Percentiles rank a stretch among this genome's conserved stretches.
Conservation (phyloP, 2,888 invertebrate genomes). For the Parnassius glacialis region DNA sequence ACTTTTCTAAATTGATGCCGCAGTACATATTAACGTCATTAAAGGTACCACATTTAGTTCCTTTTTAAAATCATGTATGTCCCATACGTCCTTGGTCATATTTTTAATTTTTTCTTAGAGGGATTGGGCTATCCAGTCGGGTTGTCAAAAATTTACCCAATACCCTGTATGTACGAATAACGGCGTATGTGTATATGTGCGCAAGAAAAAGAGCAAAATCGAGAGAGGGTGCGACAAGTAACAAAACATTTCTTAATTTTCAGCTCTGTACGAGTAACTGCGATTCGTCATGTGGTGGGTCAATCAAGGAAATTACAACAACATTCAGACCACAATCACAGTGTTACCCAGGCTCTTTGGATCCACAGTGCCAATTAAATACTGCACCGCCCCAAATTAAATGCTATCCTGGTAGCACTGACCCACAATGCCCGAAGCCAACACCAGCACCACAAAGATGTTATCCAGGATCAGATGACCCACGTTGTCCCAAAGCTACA, state of each 20-base stretch:
- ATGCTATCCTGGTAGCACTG: conserved; percentile 30
- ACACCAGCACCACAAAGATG: conserved; percentile 35
- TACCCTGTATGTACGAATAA: too few species aligned
- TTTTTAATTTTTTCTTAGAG: too few species aligned
- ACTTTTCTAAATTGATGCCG: too few species aligned
- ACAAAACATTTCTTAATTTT: not conserved
- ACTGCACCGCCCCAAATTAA: conserved; percentile 18
- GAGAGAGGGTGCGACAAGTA: too few species aligned
- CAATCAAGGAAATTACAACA: conserved; percentile 56
- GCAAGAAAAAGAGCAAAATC: too few species aligned
- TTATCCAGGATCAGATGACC: conserved; percentile 38
- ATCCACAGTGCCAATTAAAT: conserved; percentile 34
- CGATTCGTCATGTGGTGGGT: conserved; percentile 58
- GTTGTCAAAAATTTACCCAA: too few species aligned
- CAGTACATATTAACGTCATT: too few species aligned
- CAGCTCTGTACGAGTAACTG: conserved; percentile 69
- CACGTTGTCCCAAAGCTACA: conserved; percentile 38
- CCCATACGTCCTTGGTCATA: too few species aligned
- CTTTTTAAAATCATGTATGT: too few species aligned
- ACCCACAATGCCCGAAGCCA: conserved; percentile 35
- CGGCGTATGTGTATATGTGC: too few species aligned
- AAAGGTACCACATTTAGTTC: too few species aligned
- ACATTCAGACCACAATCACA: conserved; percentile 45
- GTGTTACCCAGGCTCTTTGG: conserved; percentile 37
- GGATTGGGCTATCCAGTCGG: too few species aligned